Base-by-base conservation (phyloP, 30 jellyfish, hydroid and myxozoan species). In the Pseudorhiza aurosa region DNA sequence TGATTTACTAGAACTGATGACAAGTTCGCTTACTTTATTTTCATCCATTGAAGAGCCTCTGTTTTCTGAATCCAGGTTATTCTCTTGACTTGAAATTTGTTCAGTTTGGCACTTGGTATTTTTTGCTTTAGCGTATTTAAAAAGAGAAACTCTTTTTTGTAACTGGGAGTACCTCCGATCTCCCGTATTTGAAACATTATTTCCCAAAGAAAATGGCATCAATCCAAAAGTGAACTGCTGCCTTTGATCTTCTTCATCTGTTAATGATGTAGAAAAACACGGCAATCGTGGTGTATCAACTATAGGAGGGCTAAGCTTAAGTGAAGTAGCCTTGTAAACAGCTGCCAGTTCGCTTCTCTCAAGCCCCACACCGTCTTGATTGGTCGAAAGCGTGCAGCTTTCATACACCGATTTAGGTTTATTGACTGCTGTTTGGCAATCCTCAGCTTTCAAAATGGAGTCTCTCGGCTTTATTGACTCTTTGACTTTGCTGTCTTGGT, bases 121-220 rank as follows among this genome's bases (percentile, higher is more conserved):
- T 1, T 0, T 29, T 9, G 17, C 28, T 27, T 71, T 71, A 10
- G 11, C 49, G 14, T 5, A 39, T 36, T 71, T 71, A 18, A 71
- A 71, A 3, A 71, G 63, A 31, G 85, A 71, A 4, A 22, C 28
- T 50, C 85, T 71, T 2, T 40, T 53, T 8, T 17, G 11, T 17
- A 47, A 17, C n/a, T 7, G 15, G 62, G n/a, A n/a, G n/a, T n/a
- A n/a, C n/a, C n/a, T n/a, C n/a, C n/a, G n/a, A n/a, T n/a, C n/a
- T n/a, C n/a, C n/a, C n/a, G n/a, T n/a, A n/a, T n/a, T n/a, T n/a
- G n/a, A n/a, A n/a, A n/a, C n/a, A n/a, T n/a, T n/a, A n/a, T n/a
- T n/a, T n/a, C n/a, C n/a, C n/a, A n/a, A n/a, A n/a, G n/a, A n/a
- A n/a, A n/a, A n/a, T n/a, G n/a, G n/a, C n/a, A n/a, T 15, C 62